A percentile compares a stretch with the other conserved stretches of the same genome.
Conservation (phyloP, 2,888 invertebrate species). For the Andricus quercusramuli region DNA sequence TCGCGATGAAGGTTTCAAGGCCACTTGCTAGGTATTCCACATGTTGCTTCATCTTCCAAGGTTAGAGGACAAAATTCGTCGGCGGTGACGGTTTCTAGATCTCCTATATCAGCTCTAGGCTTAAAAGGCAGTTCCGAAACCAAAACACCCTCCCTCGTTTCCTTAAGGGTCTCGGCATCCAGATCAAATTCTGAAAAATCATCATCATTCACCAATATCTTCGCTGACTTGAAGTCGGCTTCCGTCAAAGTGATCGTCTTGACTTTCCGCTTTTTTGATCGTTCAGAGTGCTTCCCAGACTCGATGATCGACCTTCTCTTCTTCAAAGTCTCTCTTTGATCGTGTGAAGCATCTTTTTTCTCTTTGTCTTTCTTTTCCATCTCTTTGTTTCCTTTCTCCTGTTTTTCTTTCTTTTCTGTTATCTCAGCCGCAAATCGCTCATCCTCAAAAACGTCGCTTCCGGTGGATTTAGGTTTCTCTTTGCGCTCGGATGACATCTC, state of each 20-base stretch:
- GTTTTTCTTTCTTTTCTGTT: slow-evolving; percentile 6
- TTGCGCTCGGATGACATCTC: slow-evolving; percentile 9
- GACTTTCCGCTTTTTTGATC: slow-evolving; percentile 52
- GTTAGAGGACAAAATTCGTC: slow-evolving; percentile 75
- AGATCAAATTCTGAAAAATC: slow-evolving; percentile 74
- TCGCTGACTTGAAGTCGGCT: slow-evolving; percentile 61
- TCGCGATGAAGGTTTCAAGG: slow-evolving; percentile 58
- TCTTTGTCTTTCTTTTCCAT: slow-evolving; percentile 48
- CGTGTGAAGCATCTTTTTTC: slow-evolving; percentile 17
- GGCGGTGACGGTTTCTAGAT: slow-evolving; percentile 68
- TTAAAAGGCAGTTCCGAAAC: slow-evolving; percentile 70
- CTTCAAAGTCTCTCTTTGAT: slow-evolving; percentile 47
- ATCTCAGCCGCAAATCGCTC: neutral
- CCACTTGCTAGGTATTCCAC: slow-evolving; percentile 67
- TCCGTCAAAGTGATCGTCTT: slow-evolving; percentile 65
- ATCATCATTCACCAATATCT: slow-evolving; percentile 54
- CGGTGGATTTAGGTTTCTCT: slow-evolving; percentile 6
- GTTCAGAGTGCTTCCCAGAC: neutral
- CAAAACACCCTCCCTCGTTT: slow-evolving; percentile 61
- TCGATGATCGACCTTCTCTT: slow-evolving; percentile 59
- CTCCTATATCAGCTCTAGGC: slow-evolving; percentile 71
- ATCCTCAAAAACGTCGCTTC: slow-evolving; percentile 9
- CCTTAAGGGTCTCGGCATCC: slow-evolving; percentile 50
- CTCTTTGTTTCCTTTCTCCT: slow-evolving; percentile 39
- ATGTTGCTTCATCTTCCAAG: slow-evolving; percentile 69